phyloP scores from a whole-genome alignment of 2,113 vertebrate species.

The Dipodomys ordii region DNA sequence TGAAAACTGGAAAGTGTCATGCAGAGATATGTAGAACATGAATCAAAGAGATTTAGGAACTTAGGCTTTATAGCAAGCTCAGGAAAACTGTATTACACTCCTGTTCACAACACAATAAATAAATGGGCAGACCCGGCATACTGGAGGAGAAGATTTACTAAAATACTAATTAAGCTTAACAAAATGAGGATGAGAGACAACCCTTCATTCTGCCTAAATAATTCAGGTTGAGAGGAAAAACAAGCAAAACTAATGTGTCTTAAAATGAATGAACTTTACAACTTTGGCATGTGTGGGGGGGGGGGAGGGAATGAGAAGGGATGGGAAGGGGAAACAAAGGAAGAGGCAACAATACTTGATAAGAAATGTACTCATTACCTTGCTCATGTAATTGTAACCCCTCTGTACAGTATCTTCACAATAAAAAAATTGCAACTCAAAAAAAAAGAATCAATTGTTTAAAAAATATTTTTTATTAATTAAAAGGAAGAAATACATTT shows the following conservation, averaged over 20 bases:
- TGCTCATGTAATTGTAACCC: too few relatives aligned
- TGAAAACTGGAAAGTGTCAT: neutral
- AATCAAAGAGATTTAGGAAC: neutral
- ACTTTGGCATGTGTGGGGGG: too few relatives aligned
- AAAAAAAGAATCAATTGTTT: neutral
- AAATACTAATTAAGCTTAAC: neutral
- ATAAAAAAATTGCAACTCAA: too few relatives aligned
- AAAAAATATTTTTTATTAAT: neutral
- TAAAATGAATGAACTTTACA: neutral
- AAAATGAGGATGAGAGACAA: neutral
- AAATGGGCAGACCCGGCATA: neutral
- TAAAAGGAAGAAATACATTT: neutral
- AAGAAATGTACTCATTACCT: too few relatives aligned
- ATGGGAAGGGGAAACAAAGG: too few relatives aligned
- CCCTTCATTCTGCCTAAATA: neutral
- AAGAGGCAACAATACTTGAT: too few relatives aligned
- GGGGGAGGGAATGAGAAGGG: too few relatives aligned
- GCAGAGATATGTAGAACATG: neutral
- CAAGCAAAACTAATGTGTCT: neutral
- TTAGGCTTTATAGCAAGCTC: neutral
- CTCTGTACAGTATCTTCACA: too few relatives aligned
- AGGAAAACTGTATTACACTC: neutral
- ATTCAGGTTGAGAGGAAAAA: neutral
- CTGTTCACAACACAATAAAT: neutral
- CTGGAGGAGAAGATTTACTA: neutral